These are phyloP conservation scores for Gadopsis marmoratus DNA, from an alignment of 2,797 vertebrate genomes.

Conservation along the genomic window DNA sequence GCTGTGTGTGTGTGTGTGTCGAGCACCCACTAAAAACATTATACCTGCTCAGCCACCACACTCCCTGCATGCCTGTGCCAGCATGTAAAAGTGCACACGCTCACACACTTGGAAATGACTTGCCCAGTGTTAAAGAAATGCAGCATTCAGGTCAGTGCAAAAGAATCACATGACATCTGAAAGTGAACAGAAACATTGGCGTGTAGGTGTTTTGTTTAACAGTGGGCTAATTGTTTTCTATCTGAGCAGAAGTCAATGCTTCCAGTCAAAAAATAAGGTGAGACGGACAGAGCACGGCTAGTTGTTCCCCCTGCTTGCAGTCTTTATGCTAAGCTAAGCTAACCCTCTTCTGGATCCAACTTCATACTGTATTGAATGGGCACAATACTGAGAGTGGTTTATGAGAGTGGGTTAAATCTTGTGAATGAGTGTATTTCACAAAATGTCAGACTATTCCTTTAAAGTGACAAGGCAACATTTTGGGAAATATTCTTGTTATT, in stretches of 20 bases:
- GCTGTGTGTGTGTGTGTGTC: constrained; percentile 41
- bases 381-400: not conserved
- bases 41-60: constrained; percentile 51
- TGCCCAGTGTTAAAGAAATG: constrained; percentile 18
- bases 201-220: not conserved
- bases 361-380: not conserved
- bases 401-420: too few species aligned
- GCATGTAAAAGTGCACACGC: constrained; percentile 56
- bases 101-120: constrained; percentile 25
- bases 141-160: constrained; percentile 31
- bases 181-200: constrained; percentile 4
- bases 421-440: not conserved
- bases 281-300: not conserved
- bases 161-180: not conserved
- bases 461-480: too few species aligned
- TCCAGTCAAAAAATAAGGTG: not conserved
- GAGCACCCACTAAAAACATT: constrained; percentile 48
- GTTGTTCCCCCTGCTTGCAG: not conserved
- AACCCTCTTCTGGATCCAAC: not conserved
- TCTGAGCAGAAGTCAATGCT: not conserved
- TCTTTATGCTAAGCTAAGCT: not conserved
- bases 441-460: too few species aligned
- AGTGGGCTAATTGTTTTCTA: constrained; percentile 1
- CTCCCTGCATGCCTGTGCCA: constrained; percentile 63
- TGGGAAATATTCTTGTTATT: too few species aligned